Percentiles rank a stretch among this genome's conserved stretches.
phyloP scores from a whole-genome alignment of 2,113 vertebrate genomes.

The Mesoclemmys tuberculata region DNA sequence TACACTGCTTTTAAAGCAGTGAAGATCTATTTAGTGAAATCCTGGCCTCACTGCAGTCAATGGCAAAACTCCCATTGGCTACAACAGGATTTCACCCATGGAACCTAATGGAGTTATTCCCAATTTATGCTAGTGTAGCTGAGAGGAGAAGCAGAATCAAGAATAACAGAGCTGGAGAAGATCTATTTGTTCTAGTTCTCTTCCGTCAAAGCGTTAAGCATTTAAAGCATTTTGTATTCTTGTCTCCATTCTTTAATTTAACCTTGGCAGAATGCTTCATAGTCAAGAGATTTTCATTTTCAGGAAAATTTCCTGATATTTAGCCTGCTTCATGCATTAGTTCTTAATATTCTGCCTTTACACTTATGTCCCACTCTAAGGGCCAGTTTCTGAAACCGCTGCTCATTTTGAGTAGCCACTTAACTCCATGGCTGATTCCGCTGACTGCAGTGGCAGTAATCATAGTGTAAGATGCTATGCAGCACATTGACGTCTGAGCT shows the following conservation, averaged over 20 bases:
- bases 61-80: not conserved
- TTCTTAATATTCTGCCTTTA: not conserved
- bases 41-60: not conserved
- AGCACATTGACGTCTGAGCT: no score
- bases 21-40: not conserved
- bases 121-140: not conserved
- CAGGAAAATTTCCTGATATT: not conserved
- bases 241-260: no score
- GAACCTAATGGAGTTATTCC: not conserved
- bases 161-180: not conserved
- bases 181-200: no score
- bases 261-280: not conserved
- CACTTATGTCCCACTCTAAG: not conserved
- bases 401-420: no score
- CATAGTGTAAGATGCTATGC: no score
- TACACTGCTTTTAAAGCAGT: not conserved
- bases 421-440: no score
- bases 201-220: no score
- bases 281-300: not conserved
- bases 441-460: no score
- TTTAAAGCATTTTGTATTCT: no score
- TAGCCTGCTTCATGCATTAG: not conserved
- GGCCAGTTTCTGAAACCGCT: not conserved
- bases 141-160: not conserved
- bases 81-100: not conserved